Evolutionary conservation across 2,888 invertebrate species (phyloP), one percentile per base, ranked within the genome.

Genomic region (Pseudococcus longispinus): DNA sequence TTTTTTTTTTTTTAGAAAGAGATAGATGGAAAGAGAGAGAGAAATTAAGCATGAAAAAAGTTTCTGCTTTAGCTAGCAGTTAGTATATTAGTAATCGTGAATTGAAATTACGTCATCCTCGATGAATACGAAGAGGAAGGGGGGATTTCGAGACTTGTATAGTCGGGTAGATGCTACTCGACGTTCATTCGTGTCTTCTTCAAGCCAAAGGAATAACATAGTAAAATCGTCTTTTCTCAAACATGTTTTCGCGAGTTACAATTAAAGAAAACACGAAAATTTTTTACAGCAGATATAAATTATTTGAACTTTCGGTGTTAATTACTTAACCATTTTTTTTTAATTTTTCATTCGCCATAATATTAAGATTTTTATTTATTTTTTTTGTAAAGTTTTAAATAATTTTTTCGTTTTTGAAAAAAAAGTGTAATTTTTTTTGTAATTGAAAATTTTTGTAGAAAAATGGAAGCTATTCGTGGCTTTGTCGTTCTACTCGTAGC

Each of bases 231-330:
- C n/a, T 55, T 86, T 77, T 46, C 77, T 80, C 32, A 80, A 77
- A 46, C 77, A 86, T 86, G 86, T 80, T 86, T 80, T 86, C 86
- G 86, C 86, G 86, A 29, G 55, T 86, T 55, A 55, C 32, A 80
- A 80, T 51, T 32, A 86, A 86, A 86, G 86, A 80, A 86, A 77
- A 77, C 80, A 32, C 51, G 11, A 86, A 86, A 77, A 80, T 51
- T 51, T 86, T 77, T 51, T 77, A 77, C 51, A 86, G 86, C 86
- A 86, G 77, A 86, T 86, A 86, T 77, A 86, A 86, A 86, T 80
- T 86, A 86, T 80, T 51, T 32, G 86, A 74, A 32, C 77, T 86
- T 15, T 74, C 80, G 1, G 80, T 80, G 55, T 86, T 77, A 74
- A 77, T 86, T 32, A 86, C 86, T 44, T 86, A 86, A 80, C 42